Conservation (phyloP, 2,888 invertebrate genomes). For the Acrobasis suavella region DNA sequence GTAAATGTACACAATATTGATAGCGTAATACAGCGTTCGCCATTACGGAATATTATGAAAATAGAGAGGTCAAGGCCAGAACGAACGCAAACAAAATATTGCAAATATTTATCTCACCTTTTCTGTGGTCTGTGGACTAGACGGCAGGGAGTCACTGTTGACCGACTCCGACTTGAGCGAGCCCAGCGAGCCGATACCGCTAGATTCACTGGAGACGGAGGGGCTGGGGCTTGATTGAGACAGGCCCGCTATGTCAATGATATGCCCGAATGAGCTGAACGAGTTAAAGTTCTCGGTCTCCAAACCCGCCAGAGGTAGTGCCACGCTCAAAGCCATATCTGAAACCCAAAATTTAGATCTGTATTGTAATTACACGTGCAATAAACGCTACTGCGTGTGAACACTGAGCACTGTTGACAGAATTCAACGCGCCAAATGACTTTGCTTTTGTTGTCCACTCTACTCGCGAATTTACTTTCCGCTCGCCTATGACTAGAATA, state of each 20-base stretch:
- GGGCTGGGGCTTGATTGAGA: conserved; percentile 79
- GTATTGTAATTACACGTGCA: conserved; percentile 75
- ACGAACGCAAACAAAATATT: conserved; percentile 68
- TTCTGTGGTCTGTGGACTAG: conserved; percentile 80
- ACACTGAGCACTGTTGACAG: conserved; percentile 75
- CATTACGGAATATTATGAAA: conserved; percentile 82
- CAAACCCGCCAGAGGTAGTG: conserved; percentile 82
- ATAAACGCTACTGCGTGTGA: conserved; percentile 61
- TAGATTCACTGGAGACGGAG: conserved; percentile 84
- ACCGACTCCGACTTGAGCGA: conserved; percentile 79
- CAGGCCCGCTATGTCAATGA: conserved; percentile 78
- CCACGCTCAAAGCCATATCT: conserved; percentile 84
- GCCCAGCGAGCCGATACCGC: conserved; percentile 83
- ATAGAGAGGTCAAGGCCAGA: conserved; percentile 82
- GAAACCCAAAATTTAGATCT: conserved; percentile 62
- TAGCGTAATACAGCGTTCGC: conserved; percentile 73
- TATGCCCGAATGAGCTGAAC: conserved; percentile 73
- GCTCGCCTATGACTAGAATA: conserved; percentile 51
- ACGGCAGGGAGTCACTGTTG: conserved; percentile 73
- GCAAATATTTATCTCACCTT: conserved; percentile 58
- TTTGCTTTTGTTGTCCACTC: conserved; percentile 46
- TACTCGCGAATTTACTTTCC: conserved; percentile 41
- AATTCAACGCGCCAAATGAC: conserved; percentile 75
- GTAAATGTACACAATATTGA: conserved; percentile 67
- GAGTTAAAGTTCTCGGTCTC: conserved; percentile 79